A percentile compares a stretch with the other conserved stretches of the same genome.
Conservation (phyloP, 2,797 vertebrate species). For the Notoglanidium macrostoma region DNA sequence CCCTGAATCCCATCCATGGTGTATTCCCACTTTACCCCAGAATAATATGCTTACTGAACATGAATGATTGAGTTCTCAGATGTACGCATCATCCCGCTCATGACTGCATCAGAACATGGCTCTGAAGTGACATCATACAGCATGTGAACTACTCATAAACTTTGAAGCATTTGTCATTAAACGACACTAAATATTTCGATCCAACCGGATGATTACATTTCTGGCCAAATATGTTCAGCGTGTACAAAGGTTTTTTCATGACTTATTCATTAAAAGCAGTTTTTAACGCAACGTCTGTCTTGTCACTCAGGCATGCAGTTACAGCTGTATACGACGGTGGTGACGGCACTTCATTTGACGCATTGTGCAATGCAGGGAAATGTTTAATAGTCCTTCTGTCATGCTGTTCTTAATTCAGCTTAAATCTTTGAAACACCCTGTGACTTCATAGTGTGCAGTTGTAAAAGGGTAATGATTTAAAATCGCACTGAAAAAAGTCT, state of each 20-base stretch:
- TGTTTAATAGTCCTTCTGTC: conserved; percentile 14
- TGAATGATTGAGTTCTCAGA: background rate
- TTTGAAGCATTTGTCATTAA: background rate
- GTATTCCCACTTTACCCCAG: background rate
- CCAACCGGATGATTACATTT: background rate
- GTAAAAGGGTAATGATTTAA: background rate
- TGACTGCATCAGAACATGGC: background rate
- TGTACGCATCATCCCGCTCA: background rate
- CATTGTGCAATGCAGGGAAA: background rate
- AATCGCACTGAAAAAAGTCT: background rate
- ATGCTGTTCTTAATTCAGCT: background rate
- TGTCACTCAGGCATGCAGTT: background rate
- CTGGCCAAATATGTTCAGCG: too few species aligned
- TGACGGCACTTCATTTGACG: conserved; percentile 3
- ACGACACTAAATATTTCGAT: background rate
- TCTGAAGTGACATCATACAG: background rate
- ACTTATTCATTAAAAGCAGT: background rate
- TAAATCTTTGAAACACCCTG: background rate
- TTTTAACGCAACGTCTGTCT: conserved; percentile 1
- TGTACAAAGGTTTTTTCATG: background rate
- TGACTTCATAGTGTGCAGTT: background rate
- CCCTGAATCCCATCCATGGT: background rate
- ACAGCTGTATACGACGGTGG: background rate
- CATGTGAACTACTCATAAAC: background rate
- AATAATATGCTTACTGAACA: background rate